Conservation (phyloP, 2,113 vertebrate species). For the Emydura subglobosa region DNA sequence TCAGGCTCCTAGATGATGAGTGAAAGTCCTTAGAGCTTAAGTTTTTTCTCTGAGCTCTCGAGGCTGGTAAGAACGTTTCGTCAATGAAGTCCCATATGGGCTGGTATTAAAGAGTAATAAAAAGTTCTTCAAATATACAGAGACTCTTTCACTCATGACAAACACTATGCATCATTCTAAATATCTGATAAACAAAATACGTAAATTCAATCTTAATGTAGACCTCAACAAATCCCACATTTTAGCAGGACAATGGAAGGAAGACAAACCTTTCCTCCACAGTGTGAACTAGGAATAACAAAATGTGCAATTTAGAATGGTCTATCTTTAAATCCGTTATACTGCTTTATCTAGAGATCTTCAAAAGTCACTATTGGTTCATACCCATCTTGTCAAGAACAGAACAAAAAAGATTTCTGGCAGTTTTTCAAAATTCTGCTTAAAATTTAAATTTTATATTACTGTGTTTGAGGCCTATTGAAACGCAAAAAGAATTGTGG, state of each 20-base stretch:
- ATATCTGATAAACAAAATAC: not conserved
- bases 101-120: not conserved
- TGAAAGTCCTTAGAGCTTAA: not conserved
- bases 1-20: no score
- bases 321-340: slow-evolving; percentile 19
- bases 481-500: not conserved
- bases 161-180: not conserved
- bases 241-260: not conserved
- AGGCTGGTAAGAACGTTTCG: not conserved
- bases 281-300: not conserved
- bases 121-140: not conserved
- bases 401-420: slow-evolving; percentile 16
- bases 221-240: not conserved
- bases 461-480: slow-evolving; percentile 8
- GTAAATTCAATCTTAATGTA: not conserved
- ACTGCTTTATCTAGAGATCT: not conserved
- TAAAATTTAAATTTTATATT: not conserved
- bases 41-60: not conserved
- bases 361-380: not conserved
- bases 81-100: not conserved
- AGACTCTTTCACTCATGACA: not conserved
- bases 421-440: not conserved
- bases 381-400: not conserved
- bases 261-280: not conserved
- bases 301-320: not conserved